Evolutionary conservation across 1,140 invertebrate species (phyloP).

Genomic region (Drusus annulatus): DNA sequence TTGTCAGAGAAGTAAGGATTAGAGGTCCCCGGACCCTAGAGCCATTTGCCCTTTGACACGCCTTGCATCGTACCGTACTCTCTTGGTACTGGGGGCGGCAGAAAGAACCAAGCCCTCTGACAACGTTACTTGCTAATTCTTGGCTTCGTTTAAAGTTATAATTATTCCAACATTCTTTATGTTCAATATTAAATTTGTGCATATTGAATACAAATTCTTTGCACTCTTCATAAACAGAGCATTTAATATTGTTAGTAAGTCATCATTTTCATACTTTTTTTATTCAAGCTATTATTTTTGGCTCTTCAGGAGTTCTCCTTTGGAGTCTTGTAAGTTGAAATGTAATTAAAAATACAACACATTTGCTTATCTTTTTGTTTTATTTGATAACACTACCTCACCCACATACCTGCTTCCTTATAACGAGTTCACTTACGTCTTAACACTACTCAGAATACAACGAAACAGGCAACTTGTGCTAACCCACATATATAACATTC

Average conservation of each 20-base stretch:
- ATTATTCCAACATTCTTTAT: constrained; percentile 14
- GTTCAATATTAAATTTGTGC: constrained; percentile 4
- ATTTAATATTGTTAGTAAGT: constrained; percentile 40
- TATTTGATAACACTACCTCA: constrained; percentile 40
- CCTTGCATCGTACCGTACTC: too few species aligned
- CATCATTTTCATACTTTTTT: constrained; percentile 48
- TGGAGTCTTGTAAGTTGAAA: constrained; percentile 47
- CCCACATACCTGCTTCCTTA: background rate
- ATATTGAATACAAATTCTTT: background rate
- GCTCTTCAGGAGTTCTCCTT: constrained; percentile 5
- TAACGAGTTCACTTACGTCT: too few species aligned
- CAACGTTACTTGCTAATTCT: background rate
- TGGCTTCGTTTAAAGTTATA: background rate
- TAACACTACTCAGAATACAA: too few species aligned
- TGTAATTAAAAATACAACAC: constrained; percentile 53
- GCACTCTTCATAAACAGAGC: constrained; percentile 33
- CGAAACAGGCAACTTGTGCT: too few species aligned
- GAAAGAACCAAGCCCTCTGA: too few species aligned
- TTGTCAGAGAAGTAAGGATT: background rate
- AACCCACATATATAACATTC: too few species aligned
- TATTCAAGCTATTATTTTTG: constrained; percentile 48
- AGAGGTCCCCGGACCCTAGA: background rate
- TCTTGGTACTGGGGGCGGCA: too few species aligned
- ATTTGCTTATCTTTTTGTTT: constrained; percentile 52
- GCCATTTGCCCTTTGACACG: too few species aligned